Percentiles rank a stretch among this genome's conserved stretches.
phyloP scores from a whole-genome alignment of 2,797 vertebrate genomes.

The Coregonus ussuriensis region DNA sequence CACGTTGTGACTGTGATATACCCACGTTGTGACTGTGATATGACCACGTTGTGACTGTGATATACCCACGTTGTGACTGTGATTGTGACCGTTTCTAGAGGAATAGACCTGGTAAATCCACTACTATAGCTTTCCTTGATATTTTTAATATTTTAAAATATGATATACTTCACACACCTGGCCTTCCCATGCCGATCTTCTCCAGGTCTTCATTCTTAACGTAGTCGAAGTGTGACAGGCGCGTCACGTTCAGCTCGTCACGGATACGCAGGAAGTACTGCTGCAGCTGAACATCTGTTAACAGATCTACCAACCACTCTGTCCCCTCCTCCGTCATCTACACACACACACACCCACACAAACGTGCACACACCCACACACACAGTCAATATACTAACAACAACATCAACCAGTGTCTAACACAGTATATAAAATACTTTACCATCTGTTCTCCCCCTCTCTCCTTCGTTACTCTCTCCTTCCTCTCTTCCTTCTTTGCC shows the following conservation, averaged over 20 bases:
- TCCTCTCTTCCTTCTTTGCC: slow-evolving; percentile 31
- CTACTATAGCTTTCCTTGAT: background rate
- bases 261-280: slow-evolving; percentile 94
- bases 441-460: slow-evolving; percentile 61
- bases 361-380: slow-evolving; percentile 11
- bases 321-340: slow-evolving; percentile 95
- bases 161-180: slow-evolving; percentile 70
- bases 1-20: too few relatives aligned
- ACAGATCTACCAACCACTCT: slow-evolving; percentile 92
- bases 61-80: too few relatives aligned
- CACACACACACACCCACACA: slow-evolving; percentile 39
- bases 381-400: background rate
- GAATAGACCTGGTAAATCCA: background rate
- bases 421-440: slow-evolving; percentile 28
- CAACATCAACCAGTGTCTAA: slow-evolving; percentile 6
- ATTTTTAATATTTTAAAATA: background rate
- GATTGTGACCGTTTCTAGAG: background rate
- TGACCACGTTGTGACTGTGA: too few relatives aligned
- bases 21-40: too few relatives aligned
- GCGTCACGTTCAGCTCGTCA: slow-evolving; percentile 94
- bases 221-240: slow-evolving; percentile 96
- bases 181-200: slow-evolving; percentile 98
- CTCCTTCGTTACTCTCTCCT: slow-evolving; percentile 8
- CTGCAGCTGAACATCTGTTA: slow-evolving; percentile 93
- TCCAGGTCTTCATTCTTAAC: slow-evolving; percentile 98